These are phyloP conservation scores for Pluvialis apricaria DNA, from an alignment of 2,113 vertebrate genomes.

Conservation along the genomic window DNA sequence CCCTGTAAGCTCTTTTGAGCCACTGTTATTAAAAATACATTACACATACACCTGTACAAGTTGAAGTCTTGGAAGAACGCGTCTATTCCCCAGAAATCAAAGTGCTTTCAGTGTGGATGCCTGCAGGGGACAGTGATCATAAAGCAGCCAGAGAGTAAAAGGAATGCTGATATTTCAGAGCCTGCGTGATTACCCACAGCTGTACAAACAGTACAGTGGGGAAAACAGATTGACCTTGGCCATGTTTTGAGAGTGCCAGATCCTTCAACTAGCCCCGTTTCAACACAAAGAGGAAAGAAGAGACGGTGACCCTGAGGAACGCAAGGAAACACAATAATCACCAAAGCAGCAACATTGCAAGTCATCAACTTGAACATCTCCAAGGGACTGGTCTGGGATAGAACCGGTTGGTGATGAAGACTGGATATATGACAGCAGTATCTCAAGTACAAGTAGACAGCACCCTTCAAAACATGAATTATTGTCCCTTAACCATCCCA, in stretches of 20 bases:
- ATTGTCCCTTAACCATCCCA: not conserved
- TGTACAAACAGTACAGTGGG: conserved; percentile 58
- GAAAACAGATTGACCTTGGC: conserved; percentile 64
- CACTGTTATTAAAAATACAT: not conserved
- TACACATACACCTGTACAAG: conserved; percentile 42
- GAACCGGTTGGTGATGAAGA: not conserved
- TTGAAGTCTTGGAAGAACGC: conserved; percentile 1
- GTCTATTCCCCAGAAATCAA: conserved; percentile 12
- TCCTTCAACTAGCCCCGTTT: conserved; percentile 31
- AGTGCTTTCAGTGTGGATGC: not conserved
- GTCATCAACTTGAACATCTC: conserved; percentile 2
- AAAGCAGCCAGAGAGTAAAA: conserved; percentile 40
- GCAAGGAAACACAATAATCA: not conserved
- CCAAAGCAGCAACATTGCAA: not conserved
- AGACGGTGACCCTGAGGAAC: not conserved
- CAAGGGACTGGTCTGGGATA: not conserved
- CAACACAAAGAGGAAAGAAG: conserved; percentile 38
- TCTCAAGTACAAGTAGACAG: not conserved
- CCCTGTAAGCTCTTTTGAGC: conserved; percentile 28
- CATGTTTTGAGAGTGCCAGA: conserved; percentile 57
- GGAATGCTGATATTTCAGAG: conserved; percentile 60
- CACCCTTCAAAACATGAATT: not conserved
- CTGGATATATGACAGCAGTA: not conserved
- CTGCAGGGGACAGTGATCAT: conserved; percentile 16
- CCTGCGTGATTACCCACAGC: conserved; percentile 52